Conservation (phyloP, 2,888 invertebrate species). For the Colletes collaris region DNA sequence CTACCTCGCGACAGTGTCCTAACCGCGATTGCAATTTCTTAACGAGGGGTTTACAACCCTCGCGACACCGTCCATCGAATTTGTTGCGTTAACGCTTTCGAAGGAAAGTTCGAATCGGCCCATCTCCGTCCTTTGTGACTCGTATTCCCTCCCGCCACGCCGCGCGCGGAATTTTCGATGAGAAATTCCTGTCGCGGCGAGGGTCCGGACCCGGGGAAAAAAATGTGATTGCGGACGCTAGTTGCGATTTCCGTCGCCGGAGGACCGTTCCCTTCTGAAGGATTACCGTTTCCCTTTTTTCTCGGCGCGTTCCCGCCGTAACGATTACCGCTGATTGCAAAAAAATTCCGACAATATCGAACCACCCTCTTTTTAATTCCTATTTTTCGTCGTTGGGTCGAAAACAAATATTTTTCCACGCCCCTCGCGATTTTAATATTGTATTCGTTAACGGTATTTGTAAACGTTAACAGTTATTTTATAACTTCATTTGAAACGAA, state of each 20-base stretch:
- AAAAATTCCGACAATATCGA: neutral
- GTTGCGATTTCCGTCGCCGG: slow-evolving; percentile 48
- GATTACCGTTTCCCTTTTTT: slow-evolving; percentile 34
- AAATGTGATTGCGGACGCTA: slow-evolving; percentile 56
- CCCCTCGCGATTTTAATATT: too few species aligned
- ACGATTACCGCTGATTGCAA: neutral
- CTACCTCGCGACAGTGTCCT: slow-evolving; percentile 60
- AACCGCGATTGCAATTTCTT: slow-evolving; percentile 73
- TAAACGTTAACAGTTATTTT: too few species aligned
- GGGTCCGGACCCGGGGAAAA: slow-evolving; percentile 35
- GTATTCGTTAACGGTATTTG: too few species aligned
- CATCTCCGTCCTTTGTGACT: slow-evolving; percentile 43
- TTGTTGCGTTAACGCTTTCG: slow-evolving; percentile 60
- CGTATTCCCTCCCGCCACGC: slow-evolving; percentile 7
- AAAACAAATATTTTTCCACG: too few species aligned
- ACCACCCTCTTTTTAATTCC: too few species aligned
- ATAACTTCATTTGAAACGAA: too few species aligned
- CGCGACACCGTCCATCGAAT: slow-evolving; percentile 44
- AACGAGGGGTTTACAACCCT: slow-evolving; percentile 30
- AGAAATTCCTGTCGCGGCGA: slow-evolving; percentile 52
- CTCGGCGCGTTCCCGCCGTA: neutral
- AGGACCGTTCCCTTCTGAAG: slow-evolving; percentile 17
- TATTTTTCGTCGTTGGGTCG: too few species aligned
- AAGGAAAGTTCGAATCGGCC: slow-evolving; percentile 38
- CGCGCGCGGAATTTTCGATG: slow-evolving; percentile 52